These are phyloP conservation scores for Ambastaia sidthimunki DNA, from an alignment of 2,797 vertebrate species.

Conservation along the genomic window DNA sequence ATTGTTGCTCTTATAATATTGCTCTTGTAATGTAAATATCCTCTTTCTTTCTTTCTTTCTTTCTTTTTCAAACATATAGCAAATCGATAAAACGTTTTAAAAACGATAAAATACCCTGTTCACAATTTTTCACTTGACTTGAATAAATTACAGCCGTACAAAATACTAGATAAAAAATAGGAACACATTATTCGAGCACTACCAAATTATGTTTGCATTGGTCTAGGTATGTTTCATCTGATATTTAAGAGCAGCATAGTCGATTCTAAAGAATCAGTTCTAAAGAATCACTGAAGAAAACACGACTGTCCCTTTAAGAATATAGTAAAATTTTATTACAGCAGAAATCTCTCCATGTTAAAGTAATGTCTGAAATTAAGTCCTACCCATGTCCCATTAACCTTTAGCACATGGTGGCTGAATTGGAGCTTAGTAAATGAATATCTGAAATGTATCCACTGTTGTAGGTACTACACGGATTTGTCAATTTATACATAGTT, in stretches of 20 bases:
- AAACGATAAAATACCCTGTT: too few relatives aligned
- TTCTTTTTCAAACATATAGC: too few relatives aligned
- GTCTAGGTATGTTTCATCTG: conserved; percentile 32
- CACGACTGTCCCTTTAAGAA: conserved; percentile 43
- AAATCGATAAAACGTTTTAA: too few relatives aligned
- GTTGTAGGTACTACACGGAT: neutral
- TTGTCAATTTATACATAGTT: neutral
- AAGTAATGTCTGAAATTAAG: conserved; percentile 53
- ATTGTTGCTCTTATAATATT: too few relatives aligned
- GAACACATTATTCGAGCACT: neutral
- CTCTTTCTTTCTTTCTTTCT: too few relatives aligned
- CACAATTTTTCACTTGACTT: too few relatives aligned
- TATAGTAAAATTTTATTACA: conserved; percentile 58
- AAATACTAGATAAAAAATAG: too few relatives aligned
- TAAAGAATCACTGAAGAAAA: conserved; percentile 57
- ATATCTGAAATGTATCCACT: neutral
- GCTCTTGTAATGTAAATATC: too few relatives aligned
- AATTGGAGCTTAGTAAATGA: conserved; percentile 5
- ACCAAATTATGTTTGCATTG: neutral
- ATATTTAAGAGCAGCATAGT: conserved; percentile 59
- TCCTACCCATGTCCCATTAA: conserved; percentile 26
- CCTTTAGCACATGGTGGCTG: neutral
- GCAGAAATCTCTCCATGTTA: conserved; percentile 55
- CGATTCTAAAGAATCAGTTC: conserved; percentile 47
- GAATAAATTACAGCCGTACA: neutral